Conservation (phyloP, 2,888 invertebrate species). For the Carpatolechia fugitivella region DNA sequence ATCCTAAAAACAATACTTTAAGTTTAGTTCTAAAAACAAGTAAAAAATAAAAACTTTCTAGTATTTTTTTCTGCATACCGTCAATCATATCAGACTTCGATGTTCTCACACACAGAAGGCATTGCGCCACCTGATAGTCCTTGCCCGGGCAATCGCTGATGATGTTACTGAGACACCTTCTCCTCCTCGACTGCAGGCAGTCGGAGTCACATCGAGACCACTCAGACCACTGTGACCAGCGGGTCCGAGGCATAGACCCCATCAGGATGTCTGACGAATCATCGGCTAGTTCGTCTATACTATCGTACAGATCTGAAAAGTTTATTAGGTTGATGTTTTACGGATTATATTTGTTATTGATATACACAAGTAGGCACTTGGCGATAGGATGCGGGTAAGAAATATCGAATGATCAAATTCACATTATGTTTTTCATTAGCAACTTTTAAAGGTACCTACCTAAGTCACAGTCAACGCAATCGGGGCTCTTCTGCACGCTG, state of each 20-base stretch:
- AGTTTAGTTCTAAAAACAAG: neutral
- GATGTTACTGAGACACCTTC: constrained; percentile 81
- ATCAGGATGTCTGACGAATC: constrained; percentile 63
- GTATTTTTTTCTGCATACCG: constrained; percentile 39
- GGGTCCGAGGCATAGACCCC: constrained; percentile 37
- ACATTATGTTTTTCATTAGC: too few relatives aligned
- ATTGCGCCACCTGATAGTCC: constrained; percentile 65
- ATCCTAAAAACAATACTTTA: constrained; percentile 55
- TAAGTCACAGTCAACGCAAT: constrained; percentile 87
- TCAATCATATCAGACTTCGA: constrained; percentile 63
- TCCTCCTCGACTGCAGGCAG: constrained; percentile 90
- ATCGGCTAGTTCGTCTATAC: constrained; percentile 64
- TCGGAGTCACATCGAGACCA: constrained; percentile 95
- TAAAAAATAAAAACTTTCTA: too few relatives aligned
- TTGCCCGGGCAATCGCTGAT: constrained; percentile 55
- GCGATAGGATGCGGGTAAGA: too few relatives aligned
- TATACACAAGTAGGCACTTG: too few relatives aligned
- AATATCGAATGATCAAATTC: too few relatives aligned
- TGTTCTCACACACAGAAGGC: constrained; percentile 65
- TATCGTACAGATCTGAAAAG: constrained; percentile 62
- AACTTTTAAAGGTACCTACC: too few relatives aligned
- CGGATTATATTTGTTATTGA: too few relatives aligned
- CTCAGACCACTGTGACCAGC: constrained; percentile 85
- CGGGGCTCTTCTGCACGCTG: constrained; percentile 87
- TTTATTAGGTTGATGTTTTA: too few relatives aligned